A percentile compares a stretch with the other conserved stretches of the same genome.
Evolutionary conservation across 1,140 invertebrate species (phyloP).

Genomic region (Hylaeus anthracinus): DNA sequence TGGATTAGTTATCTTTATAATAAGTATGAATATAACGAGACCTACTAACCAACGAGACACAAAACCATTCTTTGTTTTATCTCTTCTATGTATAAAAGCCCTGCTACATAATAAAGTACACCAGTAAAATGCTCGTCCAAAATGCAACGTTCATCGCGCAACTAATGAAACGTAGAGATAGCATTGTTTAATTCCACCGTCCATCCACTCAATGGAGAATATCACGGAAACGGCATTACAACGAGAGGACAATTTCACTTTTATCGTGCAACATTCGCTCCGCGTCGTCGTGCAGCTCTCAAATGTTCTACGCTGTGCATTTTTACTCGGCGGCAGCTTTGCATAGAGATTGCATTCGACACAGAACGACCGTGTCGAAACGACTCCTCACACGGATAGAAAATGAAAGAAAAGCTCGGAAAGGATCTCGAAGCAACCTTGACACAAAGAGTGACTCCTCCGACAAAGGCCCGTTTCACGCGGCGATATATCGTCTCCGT

Average conservation of each 20-base stretch:
- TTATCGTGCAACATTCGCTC: not conserved
- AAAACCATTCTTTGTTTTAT: too few species aligned
- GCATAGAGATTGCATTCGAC: conserved; percentile 1
- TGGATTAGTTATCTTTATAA: too few species aligned
- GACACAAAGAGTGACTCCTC: not conserved
- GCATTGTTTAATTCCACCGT: not conserved
- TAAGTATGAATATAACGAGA: too few species aligned
- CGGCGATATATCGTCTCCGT: conserved; percentile 12
- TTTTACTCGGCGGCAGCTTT: not conserved
- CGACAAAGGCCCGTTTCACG: conserved; percentile 15
- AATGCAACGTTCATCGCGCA: too few species aligned
- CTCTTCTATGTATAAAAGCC: too few species aligned
- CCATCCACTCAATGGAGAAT: not conserved
- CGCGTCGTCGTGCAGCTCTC: not conserved
- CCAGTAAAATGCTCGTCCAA: too few species aligned
- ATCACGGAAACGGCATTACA: not conserved
- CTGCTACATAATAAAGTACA: too few species aligned
- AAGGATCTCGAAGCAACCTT: not conserved
- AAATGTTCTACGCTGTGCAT: not conserved
- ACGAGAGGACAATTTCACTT: not conserved
- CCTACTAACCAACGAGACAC: too few species aligned
- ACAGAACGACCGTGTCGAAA: not conserved
- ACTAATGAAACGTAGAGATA: not conserved
- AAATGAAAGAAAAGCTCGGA: not conserved
- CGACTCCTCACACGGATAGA: not conserved